These are phyloP conservation scores for Antechinus stuartii DNA, from an alignment of 2,113 vertebrate genomes.

Conservation along the genomic window DNA sequence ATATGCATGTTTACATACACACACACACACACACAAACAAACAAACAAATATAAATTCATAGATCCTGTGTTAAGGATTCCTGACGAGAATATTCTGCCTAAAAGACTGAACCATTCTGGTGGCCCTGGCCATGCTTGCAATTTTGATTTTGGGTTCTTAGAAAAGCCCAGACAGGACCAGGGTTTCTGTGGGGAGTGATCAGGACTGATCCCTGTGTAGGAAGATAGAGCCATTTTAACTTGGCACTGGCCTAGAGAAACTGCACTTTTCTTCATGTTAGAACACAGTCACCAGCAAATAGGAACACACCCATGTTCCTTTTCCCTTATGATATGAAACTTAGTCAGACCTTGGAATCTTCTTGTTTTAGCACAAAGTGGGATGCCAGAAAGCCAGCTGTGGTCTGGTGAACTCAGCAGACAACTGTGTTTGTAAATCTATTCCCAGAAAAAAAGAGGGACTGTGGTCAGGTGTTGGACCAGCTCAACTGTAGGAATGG, in stretches of 20 bases:
- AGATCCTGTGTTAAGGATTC: not conserved
- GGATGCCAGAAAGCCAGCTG: constrained; percentile 1
- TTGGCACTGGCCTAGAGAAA: not conserved
- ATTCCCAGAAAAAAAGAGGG: constrained; percentile 35
- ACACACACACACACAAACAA: not conserved
- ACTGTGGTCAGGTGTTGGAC: constrained; percentile 13
- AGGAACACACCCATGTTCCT: not conserved
- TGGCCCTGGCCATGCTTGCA: not conserved
- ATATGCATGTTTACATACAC: not conserved
- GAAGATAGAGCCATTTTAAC: not conserved
- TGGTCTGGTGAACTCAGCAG: constrained; percentile 25
- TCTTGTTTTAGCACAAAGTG: constrained; percentile 5
- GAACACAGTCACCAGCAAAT: not conserved
- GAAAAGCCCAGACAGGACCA: not conserved
- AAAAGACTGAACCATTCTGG: not conserved
- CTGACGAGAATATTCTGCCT: not conserved
- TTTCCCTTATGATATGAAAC: constrained; percentile 20
- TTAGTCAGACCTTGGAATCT: not conserved
- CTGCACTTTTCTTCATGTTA: not conserved
- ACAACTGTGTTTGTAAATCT: constrained; percentile 1
- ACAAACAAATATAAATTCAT: not conserved
- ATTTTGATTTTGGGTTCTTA: not conserved
- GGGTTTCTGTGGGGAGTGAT: not conserved
- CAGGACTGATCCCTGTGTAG: not conserved
- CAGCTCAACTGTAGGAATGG: not conserved